Evolutionary conservation across 2,888 invertebrate species (phyloP), one percentile per base, ranked within the genome.

Genomic region (Scrobipalpa costella): DNA sequence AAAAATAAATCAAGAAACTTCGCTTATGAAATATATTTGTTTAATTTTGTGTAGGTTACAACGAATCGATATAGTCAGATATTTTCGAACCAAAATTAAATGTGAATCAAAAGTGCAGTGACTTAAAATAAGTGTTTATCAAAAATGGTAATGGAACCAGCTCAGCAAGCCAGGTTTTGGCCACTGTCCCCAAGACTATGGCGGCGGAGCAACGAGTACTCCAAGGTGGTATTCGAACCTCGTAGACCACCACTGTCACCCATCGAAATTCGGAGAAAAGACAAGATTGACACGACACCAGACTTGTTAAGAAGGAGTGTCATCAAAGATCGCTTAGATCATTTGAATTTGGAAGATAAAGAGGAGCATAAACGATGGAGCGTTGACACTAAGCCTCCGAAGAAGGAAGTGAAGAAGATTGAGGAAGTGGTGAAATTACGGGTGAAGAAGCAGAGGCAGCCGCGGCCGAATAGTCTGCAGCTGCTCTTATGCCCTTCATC

Each of bases 101-200:
- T 21, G 69, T 70, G 73, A 61, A 61, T 38, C 36, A 55, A 65
- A 61, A 55, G 62, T 62, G 62, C 27, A 75, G 73, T 76, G 73
- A 68, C 64, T 71, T 3, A 15, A 72, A 64, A 68, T n/a, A 68
- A 73, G 71, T 49, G 69, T 68, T 67, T 60, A 66, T 64, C 69
- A 61, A 88, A 85, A 81, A 91, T 91, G 91, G 89, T 90, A 71
- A 89, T 91, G 89, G 90, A 91, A 83, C 81, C 88, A 67, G 78
- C 85, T 58, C 85, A 87, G 67, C 83, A 81, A 69, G 86, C 87
- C 74, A 83, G 88, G 27, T 88, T 91, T 68, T 91, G 91, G 91
- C 90, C 91, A 34, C 76, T 91, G 17, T 91, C 90, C 44, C 91
- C 91, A 21, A 84, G 88, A 9, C 74, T 91, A 17, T 91, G 90